Evolutionary conservation across 37 sponge, comb jelly and placozoan species (phyloP).

Genomic region (Cladorhizidae sp.): DNA sequence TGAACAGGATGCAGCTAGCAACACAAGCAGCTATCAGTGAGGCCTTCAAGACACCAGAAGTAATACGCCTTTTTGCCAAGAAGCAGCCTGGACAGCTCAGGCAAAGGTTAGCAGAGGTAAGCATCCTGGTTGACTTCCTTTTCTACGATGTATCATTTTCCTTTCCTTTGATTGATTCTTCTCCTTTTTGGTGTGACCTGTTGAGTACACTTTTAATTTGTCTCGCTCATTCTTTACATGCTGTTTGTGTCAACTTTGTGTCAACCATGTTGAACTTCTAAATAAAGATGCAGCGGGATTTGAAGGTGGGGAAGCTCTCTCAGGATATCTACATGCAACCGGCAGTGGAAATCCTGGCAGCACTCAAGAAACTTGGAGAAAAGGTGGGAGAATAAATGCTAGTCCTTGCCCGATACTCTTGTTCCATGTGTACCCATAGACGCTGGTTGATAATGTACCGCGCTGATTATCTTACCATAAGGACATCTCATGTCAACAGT

Average conservation of each 20-base stretch:
- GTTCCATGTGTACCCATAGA: too few relatives aligned
- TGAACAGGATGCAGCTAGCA: slow-evolving; percentile 92
- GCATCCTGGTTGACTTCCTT: too few relatives aligned
- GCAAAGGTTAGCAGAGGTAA: slow-evolving; percentile 80
- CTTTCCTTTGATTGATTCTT: too few relatives aligned
- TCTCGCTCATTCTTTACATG: not conserved
- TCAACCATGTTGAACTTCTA: not conserved
- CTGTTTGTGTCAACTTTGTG: too few relatives aligned
- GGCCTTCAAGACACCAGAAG: slow-evolving; percentile 98
- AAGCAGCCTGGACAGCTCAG: slow-evolving; percentile 96
- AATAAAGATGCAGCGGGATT: slow-evolving; percentile 85
- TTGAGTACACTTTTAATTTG: not conserved
- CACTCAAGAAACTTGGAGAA: slow-evolving; percentile 88
- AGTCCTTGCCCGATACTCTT: too few relatives aligned
- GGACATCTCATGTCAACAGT: too few relatives aligned
- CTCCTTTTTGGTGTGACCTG: too few relatives aligned
- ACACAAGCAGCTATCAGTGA: slow-evolving; percentile 98
- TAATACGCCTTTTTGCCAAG: slow-evolving; percentile 96
- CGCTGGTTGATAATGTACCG: too few relatives aligned
- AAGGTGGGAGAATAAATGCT: slow-evolving; percentile 72
- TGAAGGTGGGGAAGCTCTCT: slow-evolving; percentile 86
- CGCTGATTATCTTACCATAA: too few relatives aligned
- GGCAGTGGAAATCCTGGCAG: slow-evolving; percentile 87
- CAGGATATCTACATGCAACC: slow-evolving; percentile 78
- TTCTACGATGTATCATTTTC: too few relatives aligned